phyloP scores from a whole-genome alignment of 2,797 vertebrate species.

The Sebastes trivittatus region DNA sequence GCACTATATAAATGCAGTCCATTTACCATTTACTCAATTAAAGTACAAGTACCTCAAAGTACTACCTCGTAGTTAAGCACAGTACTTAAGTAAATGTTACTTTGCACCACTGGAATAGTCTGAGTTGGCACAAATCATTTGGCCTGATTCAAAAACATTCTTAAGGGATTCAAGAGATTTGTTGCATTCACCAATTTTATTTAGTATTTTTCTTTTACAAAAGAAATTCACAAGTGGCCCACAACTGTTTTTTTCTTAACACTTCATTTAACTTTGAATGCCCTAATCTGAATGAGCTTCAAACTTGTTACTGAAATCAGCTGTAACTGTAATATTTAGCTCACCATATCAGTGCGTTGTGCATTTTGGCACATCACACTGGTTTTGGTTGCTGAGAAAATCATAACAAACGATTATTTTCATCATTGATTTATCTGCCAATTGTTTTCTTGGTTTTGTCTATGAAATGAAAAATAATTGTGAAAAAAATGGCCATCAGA shows the following conservation, averaged over 20 bases:
- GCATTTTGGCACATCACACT: neutral
- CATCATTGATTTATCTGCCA: too few species aligned
- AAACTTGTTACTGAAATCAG: neutral
- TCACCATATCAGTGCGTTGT: neutral
- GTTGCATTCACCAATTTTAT: neutral
- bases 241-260: neutral
- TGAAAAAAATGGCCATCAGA: neutral
- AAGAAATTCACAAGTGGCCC: neutral
- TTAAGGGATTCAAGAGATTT: neutral
- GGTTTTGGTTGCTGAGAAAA: neutral
- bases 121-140: neutral
- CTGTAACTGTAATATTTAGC: neutral
- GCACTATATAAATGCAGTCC: too few species aligned
- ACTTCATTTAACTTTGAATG: neutral
- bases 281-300: neutral
- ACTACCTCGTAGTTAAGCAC: neutral
- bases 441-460: neutral
- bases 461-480: neutral
- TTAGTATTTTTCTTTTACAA: neutral
- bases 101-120: neutral
- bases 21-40: too few species aligned
- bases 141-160: neutral
- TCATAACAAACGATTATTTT: neutral
- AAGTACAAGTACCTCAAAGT: neutral
- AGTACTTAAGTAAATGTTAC: neutral